Percentiles rank a stretch among this genome's conserved stretches.
phyloP scores from a whole-genome alignment of 35 echinoderm and acorn worm species.

The Patiria miniata region DNA sequence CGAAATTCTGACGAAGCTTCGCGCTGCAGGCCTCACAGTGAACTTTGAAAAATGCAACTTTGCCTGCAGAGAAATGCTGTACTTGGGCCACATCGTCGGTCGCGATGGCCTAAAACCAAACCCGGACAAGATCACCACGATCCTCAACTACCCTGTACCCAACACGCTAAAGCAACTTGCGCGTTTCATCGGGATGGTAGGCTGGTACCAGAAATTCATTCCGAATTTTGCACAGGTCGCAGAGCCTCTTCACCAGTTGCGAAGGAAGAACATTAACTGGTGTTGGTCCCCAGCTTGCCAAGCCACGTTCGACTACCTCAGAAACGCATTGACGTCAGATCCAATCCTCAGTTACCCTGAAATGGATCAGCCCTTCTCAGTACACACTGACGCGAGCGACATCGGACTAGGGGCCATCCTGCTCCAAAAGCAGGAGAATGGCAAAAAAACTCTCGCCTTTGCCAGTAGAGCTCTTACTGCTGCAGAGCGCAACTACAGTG shows the following conservation, averaged over 20 bases:
- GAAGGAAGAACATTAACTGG: neutral
- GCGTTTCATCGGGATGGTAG: slow-evolving; percentile 25
- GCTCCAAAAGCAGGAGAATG: slow-evolving; percentile 10
- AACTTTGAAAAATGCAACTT: slow-evolving; percentile 32
- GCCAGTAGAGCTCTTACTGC: slow-evolving; percentile 26
- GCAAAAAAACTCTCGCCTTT: neutral
- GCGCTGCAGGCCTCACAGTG: slow-evolving; percentile 32
- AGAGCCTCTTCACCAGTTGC: slow-evolving; percentile 12
- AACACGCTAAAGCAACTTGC: slow-evolving; percentile 10
- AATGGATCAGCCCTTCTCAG: neutral
- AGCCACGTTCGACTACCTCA: slow-evolving; percentile 24
- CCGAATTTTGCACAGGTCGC: slow-evolving; percentile 36
- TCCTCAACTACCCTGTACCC: slow-evolving; percentile 4
- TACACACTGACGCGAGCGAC: slow-evolving; percentile 38
- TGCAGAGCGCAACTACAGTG: slow-evolving; percentile 33
- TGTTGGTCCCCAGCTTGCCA: slow-evolving; percentile 1
- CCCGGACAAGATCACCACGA: neutral
- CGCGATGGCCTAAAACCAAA: neutral
- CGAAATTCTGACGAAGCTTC: neutral
- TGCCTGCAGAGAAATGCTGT: neutral
- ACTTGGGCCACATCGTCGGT: slow-evolving; percentile 31
- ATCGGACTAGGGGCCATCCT: slow-evolving; percentile 40
- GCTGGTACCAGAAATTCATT: slow-evolving; percentile 40
- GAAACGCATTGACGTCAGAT: neutral
- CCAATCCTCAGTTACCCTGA: slow-evolving; percentile 28